Conservation (phyloP, 2,797 vertebrate genomes). For the Trematocara caparti region DNA sequence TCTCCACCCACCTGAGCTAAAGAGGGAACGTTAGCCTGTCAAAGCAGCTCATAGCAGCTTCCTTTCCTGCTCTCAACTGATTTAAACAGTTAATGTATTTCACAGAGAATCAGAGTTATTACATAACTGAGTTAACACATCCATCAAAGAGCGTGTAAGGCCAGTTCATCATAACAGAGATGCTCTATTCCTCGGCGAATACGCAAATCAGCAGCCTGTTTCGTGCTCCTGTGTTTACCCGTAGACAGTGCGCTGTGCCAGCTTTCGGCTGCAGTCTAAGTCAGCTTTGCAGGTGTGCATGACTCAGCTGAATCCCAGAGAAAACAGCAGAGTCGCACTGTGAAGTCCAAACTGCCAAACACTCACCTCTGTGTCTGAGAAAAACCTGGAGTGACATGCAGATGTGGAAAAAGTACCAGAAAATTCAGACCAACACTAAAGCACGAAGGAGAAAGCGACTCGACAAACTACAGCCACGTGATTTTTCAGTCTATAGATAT, state of each 20-base stretch:
- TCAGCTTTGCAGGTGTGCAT: constrained; percentile 1
- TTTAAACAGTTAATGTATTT: not conserved
- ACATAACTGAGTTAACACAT: not conserved
- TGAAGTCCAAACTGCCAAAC: not conserved
- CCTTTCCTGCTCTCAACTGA: not conserved
- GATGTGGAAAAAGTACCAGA: not conserved
- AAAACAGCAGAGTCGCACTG: not conserved
- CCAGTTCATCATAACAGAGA: not conserved
- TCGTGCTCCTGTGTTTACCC: not conserved
- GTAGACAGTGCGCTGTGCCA: not conserved
- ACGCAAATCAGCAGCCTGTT: not conserved
- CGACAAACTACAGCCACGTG: not conserved
- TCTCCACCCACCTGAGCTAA: not conserved
- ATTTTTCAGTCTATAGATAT: not conserved
- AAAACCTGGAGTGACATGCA: not conserved
- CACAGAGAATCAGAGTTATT: not conserved
- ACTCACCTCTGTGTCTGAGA: not conserved
- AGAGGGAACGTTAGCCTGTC: not conserved
- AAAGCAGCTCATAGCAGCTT: not conserved
- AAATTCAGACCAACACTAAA: not conserved
- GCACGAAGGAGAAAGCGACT: not conserved
- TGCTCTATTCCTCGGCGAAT: not conserved
- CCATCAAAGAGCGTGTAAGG: not conserved
- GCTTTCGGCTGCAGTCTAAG: not conserved
- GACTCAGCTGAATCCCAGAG: constrained; percentile 14